A percentile compares a stretch with the other conserved stretches of the same genome.
These are phyloP conservation scores for Propithecus deckenii DNA, from an alignment of 2,797 vertebrate species.

Conservation along the genomic window DNA sequence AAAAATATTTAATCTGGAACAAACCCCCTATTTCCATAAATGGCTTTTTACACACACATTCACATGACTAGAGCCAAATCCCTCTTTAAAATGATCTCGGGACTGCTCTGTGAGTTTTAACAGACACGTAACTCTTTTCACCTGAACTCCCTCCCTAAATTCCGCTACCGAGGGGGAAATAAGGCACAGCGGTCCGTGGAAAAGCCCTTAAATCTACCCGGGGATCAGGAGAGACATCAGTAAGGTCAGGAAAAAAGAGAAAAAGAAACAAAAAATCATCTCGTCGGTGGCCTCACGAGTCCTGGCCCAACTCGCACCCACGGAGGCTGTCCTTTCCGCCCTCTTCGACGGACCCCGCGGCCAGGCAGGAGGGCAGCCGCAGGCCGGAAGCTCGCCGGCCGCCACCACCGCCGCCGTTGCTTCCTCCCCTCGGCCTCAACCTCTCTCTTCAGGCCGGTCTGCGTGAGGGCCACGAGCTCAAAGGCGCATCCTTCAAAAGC, in stretches of 20 bases:
- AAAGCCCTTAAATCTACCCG: neutral
- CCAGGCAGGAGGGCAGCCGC: neutral
- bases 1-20: neutral
- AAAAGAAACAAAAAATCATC: neutral
- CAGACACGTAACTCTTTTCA: neutral
- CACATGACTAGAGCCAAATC: neutral
- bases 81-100: fast-evolving
- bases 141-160: neutral
- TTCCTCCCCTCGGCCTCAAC: neutral
- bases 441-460: neutral
- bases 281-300: neutral
- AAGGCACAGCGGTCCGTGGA: neutral
- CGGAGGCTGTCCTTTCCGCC: neutral
- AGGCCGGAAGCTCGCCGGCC: neutral
- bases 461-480: neutral
- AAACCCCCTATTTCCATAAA: neutral
- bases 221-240: neutral
- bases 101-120: neutral
- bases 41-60: neutral
- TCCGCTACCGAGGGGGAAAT: neutral
- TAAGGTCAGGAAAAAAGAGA: neutral
- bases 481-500: slow-evolving; percentile 24
- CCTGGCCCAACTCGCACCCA: neutral
- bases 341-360: neutral
- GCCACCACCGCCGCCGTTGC: neutral